A percentile compares a stretch with the other conserved stretches of the same genome.
phyloP scores from a whole-genome alignment of 2,113 vertebrate genomes.

The Hiodon alosoides region DNA sequence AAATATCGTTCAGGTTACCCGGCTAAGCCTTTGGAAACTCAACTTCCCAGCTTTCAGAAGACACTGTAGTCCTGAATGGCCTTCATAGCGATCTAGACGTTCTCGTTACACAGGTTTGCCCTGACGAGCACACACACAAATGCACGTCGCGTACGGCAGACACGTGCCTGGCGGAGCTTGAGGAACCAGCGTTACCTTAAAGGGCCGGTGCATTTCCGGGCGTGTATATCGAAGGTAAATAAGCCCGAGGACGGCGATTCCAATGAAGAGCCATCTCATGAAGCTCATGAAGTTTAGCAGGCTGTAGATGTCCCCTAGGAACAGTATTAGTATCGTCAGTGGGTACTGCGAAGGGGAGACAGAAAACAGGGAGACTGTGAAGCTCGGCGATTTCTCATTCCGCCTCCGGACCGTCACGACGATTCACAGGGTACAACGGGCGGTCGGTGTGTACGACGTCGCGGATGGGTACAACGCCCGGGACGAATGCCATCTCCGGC shows the following conservation, averaged over 20 bases:
- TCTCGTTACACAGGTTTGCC: background rate
- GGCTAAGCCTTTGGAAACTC: background rate
- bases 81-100: constrained; percentile 2
- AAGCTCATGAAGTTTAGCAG: constrained; percentile 97
- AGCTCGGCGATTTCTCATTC: background rate
- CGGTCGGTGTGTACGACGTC: no score
- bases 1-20: background rate
- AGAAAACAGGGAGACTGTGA: constrained; percentile 14
- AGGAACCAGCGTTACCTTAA: constrained; percentile 72
- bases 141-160: background rate
- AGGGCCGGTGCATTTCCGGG: constrained; percentile 87
- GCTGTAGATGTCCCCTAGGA: constrained; percentile 85
- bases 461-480: no score
- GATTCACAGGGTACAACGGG: no score
- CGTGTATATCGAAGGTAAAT: constrained; percentile 87
- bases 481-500: no score
- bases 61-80: background rate
- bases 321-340: constrained; percentile 85
- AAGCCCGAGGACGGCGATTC: constrained; percentile 81
- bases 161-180: background rate
- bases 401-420: background rate
- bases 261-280: constrained; percentile 93
- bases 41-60: constrained; percentile 5
- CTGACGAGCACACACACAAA: background rate
- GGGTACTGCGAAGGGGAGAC: constrained; percentile 70